Evolutionary conservation across 2,888 invertebrate genomes (phyloP).

Genomic region (Phytoseiulus persimilis): DNA sequence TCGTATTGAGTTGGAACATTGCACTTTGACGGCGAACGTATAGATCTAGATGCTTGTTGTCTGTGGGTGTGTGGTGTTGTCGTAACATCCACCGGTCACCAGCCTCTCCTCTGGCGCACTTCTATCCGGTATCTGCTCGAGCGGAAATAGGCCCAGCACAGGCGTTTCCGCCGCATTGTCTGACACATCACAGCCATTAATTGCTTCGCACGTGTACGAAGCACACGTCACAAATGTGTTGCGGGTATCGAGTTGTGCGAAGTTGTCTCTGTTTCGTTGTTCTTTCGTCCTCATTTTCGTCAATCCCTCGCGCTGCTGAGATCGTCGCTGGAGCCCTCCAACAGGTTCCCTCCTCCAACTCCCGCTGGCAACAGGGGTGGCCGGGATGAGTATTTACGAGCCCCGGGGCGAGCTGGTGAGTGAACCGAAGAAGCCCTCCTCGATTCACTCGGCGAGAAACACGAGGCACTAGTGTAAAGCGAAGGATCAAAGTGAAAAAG

Average conservation of each 20-base stretch:
- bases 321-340: neutral
- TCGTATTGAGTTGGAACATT: neutral
- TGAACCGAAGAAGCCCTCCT: neutral
- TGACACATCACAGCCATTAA: neutral
- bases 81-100: neutral
- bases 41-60: neutral
- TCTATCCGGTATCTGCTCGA: neutral
- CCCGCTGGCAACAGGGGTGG: neutral
- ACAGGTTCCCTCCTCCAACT: neutral
- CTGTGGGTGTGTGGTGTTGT: neutral
- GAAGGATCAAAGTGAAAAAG: neutral
- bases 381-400: neutral
- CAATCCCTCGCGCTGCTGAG: neutral
- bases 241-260: neutral
- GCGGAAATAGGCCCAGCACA: neutral
- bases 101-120: neutral
- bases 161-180: neutral
- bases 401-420: neutral
- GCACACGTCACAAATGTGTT: no score
- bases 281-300: neutral
- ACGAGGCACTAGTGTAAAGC: neutral
- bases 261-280: neutral
- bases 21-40: neutral
- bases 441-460: neutral
- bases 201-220: neutral